Conservation (phyloP, 2,113 vertebrate genomes). For the Phylloscopus trochiloides region DNA sequence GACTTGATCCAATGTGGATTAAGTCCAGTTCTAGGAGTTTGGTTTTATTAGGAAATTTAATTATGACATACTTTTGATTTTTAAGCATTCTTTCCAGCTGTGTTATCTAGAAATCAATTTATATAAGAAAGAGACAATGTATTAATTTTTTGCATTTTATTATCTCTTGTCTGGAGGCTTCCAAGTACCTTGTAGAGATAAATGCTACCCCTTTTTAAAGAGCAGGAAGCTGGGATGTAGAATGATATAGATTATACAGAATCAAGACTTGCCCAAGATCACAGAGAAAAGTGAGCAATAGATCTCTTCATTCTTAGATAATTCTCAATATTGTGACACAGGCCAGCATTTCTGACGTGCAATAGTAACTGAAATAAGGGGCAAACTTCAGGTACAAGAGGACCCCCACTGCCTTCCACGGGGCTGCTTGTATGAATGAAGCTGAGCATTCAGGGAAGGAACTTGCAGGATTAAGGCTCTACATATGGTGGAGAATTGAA, state of each 20-base stretch:
- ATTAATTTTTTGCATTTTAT: background rate
- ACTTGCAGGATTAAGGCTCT: slow-evolving; percentile 13
- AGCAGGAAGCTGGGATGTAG: background rate
- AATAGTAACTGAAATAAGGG: background rate
- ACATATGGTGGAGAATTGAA: background rate
- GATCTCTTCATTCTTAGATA: background rate
- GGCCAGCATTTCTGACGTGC: background rate
- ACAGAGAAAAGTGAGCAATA: background rate
- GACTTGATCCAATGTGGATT: background rate
- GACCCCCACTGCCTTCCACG: background rate
- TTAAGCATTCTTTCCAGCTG: slow-evolving; percentile 1
- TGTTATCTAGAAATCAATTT: background rate
- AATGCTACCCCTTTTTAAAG: background rate
- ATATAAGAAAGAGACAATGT: background rate
- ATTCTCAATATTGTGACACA: background rate
- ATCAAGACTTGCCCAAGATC: background rate
- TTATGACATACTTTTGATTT: background rate
- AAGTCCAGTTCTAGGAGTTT: background rate
- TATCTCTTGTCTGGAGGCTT: background rate
- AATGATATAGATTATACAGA: background rate
- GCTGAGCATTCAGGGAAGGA: background rate
- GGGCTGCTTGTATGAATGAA: background rate
- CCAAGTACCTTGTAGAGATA: background rate
- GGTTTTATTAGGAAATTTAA: background rate
- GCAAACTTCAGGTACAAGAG: background rate